A percentile compares a stretch with the other conserved stretches of the same genome.
phyloP scores from a whole-genome alignment of 2,797 vertebrate species.

The Clangula hyemalis region DNA sequence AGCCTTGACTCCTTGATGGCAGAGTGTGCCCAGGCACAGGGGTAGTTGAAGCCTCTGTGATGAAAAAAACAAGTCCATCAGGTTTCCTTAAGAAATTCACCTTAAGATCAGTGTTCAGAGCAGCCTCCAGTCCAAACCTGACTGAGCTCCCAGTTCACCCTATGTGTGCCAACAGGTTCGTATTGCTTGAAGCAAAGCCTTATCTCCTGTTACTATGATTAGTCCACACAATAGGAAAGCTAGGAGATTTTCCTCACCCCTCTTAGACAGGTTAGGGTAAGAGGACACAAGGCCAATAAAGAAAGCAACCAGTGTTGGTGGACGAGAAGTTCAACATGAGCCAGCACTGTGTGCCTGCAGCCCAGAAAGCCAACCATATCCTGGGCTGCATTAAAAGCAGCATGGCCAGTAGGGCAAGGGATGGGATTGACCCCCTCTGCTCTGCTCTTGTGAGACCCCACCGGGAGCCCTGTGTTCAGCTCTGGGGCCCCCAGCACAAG shows the following conservation, averaged over 20 bases:
- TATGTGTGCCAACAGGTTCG: background rate
- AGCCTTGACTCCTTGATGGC: background rate
- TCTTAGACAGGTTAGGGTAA: background rate
- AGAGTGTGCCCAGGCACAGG: background rate
- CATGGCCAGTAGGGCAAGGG: no score
- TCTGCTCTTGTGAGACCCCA: no score
- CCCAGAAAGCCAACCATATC: no score
- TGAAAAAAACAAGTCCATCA: background rate
- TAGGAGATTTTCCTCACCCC: background rate
- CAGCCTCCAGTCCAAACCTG: background rate
- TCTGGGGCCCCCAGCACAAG: no score
- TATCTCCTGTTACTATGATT: fast-evolving
- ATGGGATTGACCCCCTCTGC: no score
- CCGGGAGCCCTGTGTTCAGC: no score
- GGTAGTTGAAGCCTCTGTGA: background rate
- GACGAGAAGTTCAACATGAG: no score
- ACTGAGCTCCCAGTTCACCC: background rate
- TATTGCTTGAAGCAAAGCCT: background rate
- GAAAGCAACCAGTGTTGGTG: background rate
- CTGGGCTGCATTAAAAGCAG: no score
- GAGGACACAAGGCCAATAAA: background rate
- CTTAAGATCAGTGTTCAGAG: background rate
- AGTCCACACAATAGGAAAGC: background rate
- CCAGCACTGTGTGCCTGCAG: no score
- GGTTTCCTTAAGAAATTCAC: background rate